Base-by-base conservation (phyloP, 1,140 invertebrate genomes). In the Eubasilissa regina region DNA sequence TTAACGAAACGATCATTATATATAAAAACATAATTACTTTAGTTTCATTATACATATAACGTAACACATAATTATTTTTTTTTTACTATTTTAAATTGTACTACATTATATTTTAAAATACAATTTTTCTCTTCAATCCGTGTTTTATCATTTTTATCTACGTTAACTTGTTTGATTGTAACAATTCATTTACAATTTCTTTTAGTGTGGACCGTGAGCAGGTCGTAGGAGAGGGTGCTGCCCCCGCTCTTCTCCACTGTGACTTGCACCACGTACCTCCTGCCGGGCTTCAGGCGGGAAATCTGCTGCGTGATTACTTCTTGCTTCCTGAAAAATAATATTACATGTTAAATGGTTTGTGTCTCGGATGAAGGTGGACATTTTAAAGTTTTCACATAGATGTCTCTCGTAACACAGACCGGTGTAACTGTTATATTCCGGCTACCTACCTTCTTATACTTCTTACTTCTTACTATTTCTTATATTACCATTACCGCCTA, bases 151-250 rank as follows among this genome's bases (percentile, higher is more conserved):
- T 35, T 35, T 35, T 35, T 35, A 35, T 35, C 25, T 35, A 35
- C 1, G 25, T 35, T 6, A 35, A 35, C n/a, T 35, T 35, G 6
- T 35, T 35, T 3, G 25, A 1, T 35, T 35, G 6, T 35, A 51
- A 15, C n/a, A 21, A 60, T 60, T 75, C 44, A 75, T 75, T 75
- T 72, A 79, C 85, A 86, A 35, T 47, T 82, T 12, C 84, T 60
- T 80, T 86, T 86, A 0, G 89, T 90, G 66, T 85, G 75, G 0
- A 89, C 87, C 80, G 87, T 85, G 35, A 87, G 83, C 9, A 89
- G 77, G 83, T 90, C 85, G 79, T 90, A 90, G 8, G 89, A 88
- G 13, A 90, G 80, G 11, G 86, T 84, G 82, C 86, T 88, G 66
- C 89, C 89, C 66, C 85, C 84, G 21, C 84, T 84, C 76, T 89